These are phyloP conservation scores for Benitochromis conjunctus DNA, from an alignment of 2,113 vertebrate genomes.

Conservation along the genomic window DNA sequence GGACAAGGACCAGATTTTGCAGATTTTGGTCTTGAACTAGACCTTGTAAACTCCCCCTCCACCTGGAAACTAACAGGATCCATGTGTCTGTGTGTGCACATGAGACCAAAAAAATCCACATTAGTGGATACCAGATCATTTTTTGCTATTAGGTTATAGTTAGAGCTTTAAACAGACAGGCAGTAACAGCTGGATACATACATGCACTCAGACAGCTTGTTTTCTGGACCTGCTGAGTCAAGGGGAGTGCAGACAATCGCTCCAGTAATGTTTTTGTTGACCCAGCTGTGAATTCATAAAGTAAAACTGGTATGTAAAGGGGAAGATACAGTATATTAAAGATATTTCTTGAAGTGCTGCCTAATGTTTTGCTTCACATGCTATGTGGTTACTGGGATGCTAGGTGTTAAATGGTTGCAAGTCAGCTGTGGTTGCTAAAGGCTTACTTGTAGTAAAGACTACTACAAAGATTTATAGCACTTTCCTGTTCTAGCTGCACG, in stretches of 20 bases:
- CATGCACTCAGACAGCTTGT: neutral
- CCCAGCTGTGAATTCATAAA: neutral
- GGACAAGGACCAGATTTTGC: constrained; percentile 61
- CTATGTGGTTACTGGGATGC: neutral
- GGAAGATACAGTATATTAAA: neutral
- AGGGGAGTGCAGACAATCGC: constrained; percentile 13
- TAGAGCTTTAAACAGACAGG: neutral
- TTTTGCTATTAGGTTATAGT: constrained; percentile 6
- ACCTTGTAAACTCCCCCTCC: constrained; percentile 40
- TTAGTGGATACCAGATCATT: neutral
- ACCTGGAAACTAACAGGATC: constrained; percentile 56
- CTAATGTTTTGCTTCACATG: neutral
- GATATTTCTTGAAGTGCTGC: neutral
- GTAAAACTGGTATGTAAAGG: neutral
- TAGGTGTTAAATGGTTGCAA: neutral
- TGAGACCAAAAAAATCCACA: neutral
- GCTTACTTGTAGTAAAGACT: neutral
- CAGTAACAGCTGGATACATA: constrained; percentile 15
- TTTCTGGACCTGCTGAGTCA: constrained; percentile 1
- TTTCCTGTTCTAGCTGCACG: neutral
- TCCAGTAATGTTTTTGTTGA: constrained; percentile 28
- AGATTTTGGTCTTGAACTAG: constrained; percentile 64
- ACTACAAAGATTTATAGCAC: neutral
- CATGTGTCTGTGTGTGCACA: constrained; percentile 29
- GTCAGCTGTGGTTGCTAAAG: neutral